Base-by-base conservation (phyloP, 2,888 invertebrate species). In the Thera obeliscata region DNA sequence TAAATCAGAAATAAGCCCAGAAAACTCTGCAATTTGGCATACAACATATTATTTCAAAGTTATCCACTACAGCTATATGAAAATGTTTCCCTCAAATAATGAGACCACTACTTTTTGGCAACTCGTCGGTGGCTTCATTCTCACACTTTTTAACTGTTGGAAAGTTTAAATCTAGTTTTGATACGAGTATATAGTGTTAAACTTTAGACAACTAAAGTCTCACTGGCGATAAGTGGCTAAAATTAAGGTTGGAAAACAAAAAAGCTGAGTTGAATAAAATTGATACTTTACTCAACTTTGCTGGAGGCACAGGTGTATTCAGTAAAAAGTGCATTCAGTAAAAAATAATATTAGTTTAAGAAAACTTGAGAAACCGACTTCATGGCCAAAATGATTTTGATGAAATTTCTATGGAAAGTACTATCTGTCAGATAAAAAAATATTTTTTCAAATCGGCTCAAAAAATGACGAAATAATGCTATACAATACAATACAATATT, bases 141-240 rank as follows among this genome's bases (percentile, higher is more conserved):
- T 33, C 35, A 33, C 54, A 60, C 62, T 66, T 71, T 71, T 69
- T 64, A 66, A 43, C 64, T 58, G 9, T 49, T 49, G 12, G 43
- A 67, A 74, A 71, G 60, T 74, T 73, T 49, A 46, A 22, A 62
- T 69, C 67, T 67, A 61, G 54, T 60, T 56, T 54, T 68, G 33
- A 41, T 41, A 64, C 41, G 41, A 4, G 2, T 9, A 56, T 56
- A 65, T 54, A 56, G 60, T 64, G 64, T 38, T 50, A 60, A 62
- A 69, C 59, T 69, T 66, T 52, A 41, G 35, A 55, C 35, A 62
- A 62, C 33, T 62, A 38, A 36, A 60, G 60, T 38, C 59, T 58
- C 46, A 57, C 22, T 59, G 33, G 46, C 62, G 41, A 33, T 41
- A 41, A 35, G 50, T 56, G 41, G 50, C 2, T 52, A n/a, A 50